Evolutionary conservation across 1,140 invertebrate species (phyloP).

Genomic region (Drosophila albomicans): DNA sequence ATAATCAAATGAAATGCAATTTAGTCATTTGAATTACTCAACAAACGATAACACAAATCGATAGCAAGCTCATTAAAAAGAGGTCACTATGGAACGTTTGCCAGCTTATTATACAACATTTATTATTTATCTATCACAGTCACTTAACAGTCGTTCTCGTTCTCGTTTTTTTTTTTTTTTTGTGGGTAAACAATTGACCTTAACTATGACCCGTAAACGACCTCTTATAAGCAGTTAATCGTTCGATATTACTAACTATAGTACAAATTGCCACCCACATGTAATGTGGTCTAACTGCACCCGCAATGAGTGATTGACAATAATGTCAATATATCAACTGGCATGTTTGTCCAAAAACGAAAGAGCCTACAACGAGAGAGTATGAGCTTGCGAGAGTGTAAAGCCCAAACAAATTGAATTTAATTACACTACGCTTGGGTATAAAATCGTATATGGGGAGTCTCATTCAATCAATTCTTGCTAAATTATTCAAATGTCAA

Average conservation of each 20-base stretch:
- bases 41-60: too few relatives aligned
- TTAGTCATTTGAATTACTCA: too few relatives aligned
- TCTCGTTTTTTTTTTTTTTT: too few relatives aligned
- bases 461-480: conserved; percentile 43
- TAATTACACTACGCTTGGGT: conserved; percentile 43
- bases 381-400: conserved; percentile 18
- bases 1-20: too few relatives aligned
- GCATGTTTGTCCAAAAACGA: conserved; percentile 27
- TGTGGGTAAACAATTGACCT: conserved; percentile 9
- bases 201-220: conserved; percentile 3
- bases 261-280: conserved; percentile 31
- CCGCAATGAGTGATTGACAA: conserved; percentile 11
- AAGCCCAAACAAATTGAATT: conserved; percentile 55
- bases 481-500: conserved; percentile 58
- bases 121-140: conserved; percentile 7
- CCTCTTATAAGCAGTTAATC: conserved; percentile 17
- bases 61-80: not conserved
- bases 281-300: conserved; percentile 35
- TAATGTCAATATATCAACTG: conserved; percentile 25
- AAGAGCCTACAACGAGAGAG: not conserved
- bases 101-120: not conserved
- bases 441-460: conserved; percentile 12
- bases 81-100: not conserved
- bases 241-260: conserved; percentile 12
- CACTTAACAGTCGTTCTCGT: conserved; percentile 1